Percentiles rank a stretch among this genome's conserved stretches.
Conservation (phyloP, 2,797 vertebrate species). For the Kryptolebias ocellatus region DNA sequence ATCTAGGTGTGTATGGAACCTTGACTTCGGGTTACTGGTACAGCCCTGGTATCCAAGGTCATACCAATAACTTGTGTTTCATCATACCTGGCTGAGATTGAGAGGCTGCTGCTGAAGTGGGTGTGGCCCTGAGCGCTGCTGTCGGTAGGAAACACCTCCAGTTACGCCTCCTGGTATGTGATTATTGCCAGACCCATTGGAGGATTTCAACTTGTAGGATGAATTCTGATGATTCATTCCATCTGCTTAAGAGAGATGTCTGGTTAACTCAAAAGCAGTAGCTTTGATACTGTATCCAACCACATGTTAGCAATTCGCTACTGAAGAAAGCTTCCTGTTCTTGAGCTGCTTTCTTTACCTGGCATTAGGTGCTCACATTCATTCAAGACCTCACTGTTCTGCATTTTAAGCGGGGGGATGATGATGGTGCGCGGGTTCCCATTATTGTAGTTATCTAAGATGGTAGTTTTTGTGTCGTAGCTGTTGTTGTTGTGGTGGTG, state of each 20-base stretch:
- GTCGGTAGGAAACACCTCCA: conserved; percentile 89
- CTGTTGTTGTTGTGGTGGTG: conserved; percentile 65
- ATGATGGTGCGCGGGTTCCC: conserved; percentile 96
- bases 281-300: not conserved
- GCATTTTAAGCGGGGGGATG: conserved; percentile 94
- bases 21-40: too few relatives aligned
- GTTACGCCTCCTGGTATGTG: conserved; percentile 87
- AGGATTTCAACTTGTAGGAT: conserved; percentile 94
- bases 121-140: conserved; percentile 91
- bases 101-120: conserved; percentile 97
- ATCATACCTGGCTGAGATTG: conserved; percentile 97
- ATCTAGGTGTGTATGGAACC: too few relatives aligned
- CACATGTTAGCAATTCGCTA: too few relatives aligned
- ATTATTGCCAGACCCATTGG: conserved; percentile 89
- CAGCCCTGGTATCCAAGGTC: not conserved
- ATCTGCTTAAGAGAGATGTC: conserved; percentile 72
- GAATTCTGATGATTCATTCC: conserved; percentile 91
- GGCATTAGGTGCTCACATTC: conserved; percentile 92
- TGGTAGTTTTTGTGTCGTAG: conserved; percentile 89
- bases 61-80: not conserved
- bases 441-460: conserved; percentile 88
- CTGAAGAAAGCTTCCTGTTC: not conserved
- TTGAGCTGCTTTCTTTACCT: conserved; percentile 79
- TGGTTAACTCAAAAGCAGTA: not conserved
- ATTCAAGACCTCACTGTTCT: conserved; percentile 87